Conservation (phyloP, 2,797 vertebrate genomes). For the Acomys russatus region DNA sequence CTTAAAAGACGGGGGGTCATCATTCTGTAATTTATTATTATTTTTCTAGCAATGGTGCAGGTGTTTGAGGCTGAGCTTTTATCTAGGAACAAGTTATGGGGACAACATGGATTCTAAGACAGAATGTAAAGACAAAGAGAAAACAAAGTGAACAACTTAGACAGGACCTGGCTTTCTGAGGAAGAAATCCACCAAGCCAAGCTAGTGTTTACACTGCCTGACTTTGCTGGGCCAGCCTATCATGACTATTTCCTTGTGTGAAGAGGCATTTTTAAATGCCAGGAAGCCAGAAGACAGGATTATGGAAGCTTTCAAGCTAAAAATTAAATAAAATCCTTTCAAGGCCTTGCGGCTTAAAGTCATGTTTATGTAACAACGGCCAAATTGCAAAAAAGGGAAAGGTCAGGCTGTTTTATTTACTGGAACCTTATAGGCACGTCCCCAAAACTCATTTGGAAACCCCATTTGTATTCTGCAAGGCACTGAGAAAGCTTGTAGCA, state of each 20-base stretch:
- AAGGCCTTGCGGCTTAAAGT: conserved; percentile 41
- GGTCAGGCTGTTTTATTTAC: neutral
- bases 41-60: neutral
- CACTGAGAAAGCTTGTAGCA: neutral
- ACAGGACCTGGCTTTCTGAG: neutral
- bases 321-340: conserved; percentile 63
- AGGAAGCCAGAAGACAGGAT: conserved; percentile 57
- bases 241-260: neutral
- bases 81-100: neutral
- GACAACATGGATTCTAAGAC: neutral
- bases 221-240: neutral
- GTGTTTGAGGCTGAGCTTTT: neutral
- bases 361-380: conserved; percentile 46
- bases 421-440: neutral
- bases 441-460: conserved; percentile 7
- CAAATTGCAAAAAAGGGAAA: neutral
- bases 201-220: neutral
- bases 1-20: neutral
- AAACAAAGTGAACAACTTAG: neutral
- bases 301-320: conserved; percentile 56
- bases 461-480: conserved; percentile 9
- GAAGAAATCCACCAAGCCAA: neutral
- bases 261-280: conserved; percentile 67
- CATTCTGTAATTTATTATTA: neutral
- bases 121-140: neutral